These are phyloP conservation scores for Pyrocephalus nanus DNA, from an alignment of 2,797 vertebrate species.

Conservation along the genomic window DNA sequence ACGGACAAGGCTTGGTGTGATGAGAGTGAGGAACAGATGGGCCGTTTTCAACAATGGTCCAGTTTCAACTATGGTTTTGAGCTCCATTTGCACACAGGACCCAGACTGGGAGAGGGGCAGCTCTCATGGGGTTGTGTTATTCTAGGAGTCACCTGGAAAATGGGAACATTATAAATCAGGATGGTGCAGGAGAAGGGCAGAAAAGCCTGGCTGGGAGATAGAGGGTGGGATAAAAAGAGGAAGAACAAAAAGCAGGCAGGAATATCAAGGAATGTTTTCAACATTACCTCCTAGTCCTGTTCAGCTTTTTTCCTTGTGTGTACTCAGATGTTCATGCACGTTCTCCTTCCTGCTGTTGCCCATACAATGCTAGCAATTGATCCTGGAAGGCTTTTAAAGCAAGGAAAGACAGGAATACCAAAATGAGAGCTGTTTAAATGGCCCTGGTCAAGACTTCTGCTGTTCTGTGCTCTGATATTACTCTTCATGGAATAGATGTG, in stretches of 20 bases:
- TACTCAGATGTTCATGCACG: not conserved
- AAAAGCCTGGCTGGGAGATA: not conserved
- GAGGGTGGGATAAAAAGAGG: not conserved
- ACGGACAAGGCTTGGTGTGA: not conserved
- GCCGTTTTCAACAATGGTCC: not conserved
- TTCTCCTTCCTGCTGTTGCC: not conserved
- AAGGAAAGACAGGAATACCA: not conserved
- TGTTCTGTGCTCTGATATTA: not conserved
- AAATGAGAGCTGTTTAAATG: not conserved
- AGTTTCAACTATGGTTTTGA: not conserved
- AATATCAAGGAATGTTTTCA: not conserved
- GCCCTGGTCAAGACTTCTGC: not conserved
- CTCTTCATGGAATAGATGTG: not conserved
- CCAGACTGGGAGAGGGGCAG: not conserved
- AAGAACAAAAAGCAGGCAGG: not conserved
- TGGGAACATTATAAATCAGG: not conserved
- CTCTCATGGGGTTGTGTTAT: not conserved
- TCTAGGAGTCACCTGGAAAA: not conserved
- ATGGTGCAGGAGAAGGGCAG: not conserved
- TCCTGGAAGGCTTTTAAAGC: not conserved
- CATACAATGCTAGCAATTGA: rapidly evolving
- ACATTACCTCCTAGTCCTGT: rapidly evolving
- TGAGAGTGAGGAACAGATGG: not conserved
- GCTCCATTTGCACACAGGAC: not conserved
- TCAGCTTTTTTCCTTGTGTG: not conserved